These are phyloP conservation scores for Eulemur albifrons DNA, from an alignment of 2,797 vertebrate species.

Conservation along the genomic window DNA sequence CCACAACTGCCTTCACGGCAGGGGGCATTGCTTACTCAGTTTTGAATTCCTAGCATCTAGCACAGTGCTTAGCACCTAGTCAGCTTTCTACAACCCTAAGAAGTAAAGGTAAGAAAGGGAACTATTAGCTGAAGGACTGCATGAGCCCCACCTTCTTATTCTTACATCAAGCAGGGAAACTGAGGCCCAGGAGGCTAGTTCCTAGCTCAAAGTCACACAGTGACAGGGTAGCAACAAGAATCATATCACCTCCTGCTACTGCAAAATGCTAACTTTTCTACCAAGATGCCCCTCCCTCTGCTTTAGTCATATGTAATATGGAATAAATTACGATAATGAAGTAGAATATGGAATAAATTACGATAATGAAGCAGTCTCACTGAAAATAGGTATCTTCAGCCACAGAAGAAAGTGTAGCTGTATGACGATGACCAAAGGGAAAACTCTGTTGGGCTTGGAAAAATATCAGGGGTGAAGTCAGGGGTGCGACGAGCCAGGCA, in stretches of 20 bases:
- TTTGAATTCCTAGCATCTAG: not conserved
- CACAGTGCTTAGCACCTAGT: not conserved
- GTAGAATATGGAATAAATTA: not conserved
- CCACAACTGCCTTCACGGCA: not conserved
- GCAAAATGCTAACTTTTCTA: not conserved
- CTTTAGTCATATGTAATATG: not conserved
- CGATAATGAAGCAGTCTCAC: not conserved
- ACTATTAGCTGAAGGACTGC: not conserved
- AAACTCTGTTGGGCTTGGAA: not conserved
- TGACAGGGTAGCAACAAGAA: not conserved
- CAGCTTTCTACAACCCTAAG: not conserved
- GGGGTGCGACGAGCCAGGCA: not conserved
- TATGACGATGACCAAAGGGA: not conserved
- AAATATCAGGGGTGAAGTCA: not conserved
- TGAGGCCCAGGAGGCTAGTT: not conserved
- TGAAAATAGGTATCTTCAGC: not conserved
- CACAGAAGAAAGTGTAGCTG: not conserved
- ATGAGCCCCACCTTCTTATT: not conserved
- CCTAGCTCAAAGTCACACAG: not conserved
- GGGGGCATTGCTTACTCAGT: not conserved
- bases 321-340: not conserved
- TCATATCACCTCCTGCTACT: not conserved
- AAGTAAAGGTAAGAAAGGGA: not conserved
- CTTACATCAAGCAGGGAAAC: not conserved
- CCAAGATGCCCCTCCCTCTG: not conserved